A percentile compares a stretch with the other conserved stretches of the same genome.
These are phyloP conservation scores for Drosophila eohydei DNA, from an alignment of 2,888 invertebrate genomes.

Conservation along the genomic window DNA sequence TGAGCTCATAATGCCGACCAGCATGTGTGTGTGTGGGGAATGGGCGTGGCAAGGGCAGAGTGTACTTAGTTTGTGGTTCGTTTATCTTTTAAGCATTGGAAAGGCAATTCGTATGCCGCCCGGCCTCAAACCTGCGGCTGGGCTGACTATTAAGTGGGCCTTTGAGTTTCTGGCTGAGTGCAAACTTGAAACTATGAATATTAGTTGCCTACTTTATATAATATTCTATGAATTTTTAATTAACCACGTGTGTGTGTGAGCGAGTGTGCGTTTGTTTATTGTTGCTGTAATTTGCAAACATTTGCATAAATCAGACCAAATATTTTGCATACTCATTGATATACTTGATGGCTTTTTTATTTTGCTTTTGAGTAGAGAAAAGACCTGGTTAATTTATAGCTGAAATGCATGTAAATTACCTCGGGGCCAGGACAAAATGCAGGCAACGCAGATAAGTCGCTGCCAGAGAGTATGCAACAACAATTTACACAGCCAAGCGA, in stretches of 20 bases:
- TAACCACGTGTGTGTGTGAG: slow-evolving; percentile 24
- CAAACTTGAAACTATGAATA: slow-evolving; percentile 67
- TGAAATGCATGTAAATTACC: slow-evolving; percentile 69
- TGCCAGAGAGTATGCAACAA: slow-evolving; percentile 46
- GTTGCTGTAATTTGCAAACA: slow-evolving; percentile 31
- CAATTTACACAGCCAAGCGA: slow-evolving; percentile 26
- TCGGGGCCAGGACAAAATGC: slow-evolving; percentile 54
- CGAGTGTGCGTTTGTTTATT: neutral
- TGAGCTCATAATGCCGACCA: slow-evolving; percentile 70
- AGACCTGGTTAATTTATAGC: slow-evolving; percentile 61
- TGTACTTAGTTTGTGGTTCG: slow-evolving; percentile 42
- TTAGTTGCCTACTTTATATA: slow-evolving; percentile 70
- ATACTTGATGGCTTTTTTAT: neutral
- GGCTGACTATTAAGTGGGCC: slow-evolving; percentile 48
- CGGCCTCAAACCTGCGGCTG: slow-evolving; percentile 34
- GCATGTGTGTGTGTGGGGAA: slow-evolving; percentile 1
- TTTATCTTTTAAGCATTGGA: slow-evolving; percentile 63
- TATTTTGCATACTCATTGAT: slow-evolving; percentile 21
- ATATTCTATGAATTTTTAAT: slow-evolving; percentile 78
- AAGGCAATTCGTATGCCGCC: slow-evolving; percentile 23
- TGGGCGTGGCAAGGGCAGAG: slow-evolving; percentile 13
- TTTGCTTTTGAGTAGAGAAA: slow-evolving; percentile 20
- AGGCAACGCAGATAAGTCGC: slow-evolving; percentile 66
- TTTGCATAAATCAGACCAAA: slow-evolving; percentile 69
- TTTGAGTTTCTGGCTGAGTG: slow-evolving; percentile 57